A percentile compares a stretch with the other conserved stretches of the same genome.
These are phyloP conservation scores for Zootoca vivipara DNA, from an alignment of 2,113 vertebrate genomes.

Conservation along the genomic window DNA sequence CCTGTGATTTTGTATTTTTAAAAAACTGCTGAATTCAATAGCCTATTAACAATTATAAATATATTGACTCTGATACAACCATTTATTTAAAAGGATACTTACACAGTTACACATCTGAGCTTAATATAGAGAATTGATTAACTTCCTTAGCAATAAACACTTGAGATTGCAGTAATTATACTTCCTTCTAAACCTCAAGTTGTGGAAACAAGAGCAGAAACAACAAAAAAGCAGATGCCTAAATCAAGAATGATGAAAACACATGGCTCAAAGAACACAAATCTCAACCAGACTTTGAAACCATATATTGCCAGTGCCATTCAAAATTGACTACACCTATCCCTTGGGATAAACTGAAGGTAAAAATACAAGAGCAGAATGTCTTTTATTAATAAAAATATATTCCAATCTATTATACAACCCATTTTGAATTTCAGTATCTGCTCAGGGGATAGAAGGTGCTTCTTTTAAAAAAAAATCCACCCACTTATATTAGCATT, in stretches of 20 bases:
- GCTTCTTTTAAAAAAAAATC: neutral
- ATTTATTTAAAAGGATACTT: conserved; percentile 48
- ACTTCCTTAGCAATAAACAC: conserved; percentile 59
- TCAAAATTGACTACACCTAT: neutral
- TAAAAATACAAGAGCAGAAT: neutral
- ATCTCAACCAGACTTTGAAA: conserved; percentile 27
- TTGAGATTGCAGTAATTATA: conserved; percentile 61
- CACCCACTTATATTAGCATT: neutral
- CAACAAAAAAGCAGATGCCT: conserved; percentile 31
- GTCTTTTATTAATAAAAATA: neutral
- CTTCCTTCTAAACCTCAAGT: conserved; percentile 58
- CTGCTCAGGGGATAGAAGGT: neutral
- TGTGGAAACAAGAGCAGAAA: conserved; percentile 46
- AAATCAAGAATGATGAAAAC: conserved; percentile 37
- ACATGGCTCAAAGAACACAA: conserved; percentile 44
- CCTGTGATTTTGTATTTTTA: conserved; percentile 26
- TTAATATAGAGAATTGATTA: conserved; percentile 67
- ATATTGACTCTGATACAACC: conserved; percentile 44
- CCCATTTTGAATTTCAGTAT: neutral
- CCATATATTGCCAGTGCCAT: neutral
- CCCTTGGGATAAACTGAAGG: neutral
- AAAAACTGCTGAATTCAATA: neutral
- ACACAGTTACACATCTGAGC: conserved; percentile 61
- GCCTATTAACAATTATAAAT: conserved; percentile 21
- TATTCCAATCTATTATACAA: neutral